Evolutionary conservation across 2,113 vertebrate genomes (phyloP).

Genomic region (Tiliqua scincoides): DNA sequence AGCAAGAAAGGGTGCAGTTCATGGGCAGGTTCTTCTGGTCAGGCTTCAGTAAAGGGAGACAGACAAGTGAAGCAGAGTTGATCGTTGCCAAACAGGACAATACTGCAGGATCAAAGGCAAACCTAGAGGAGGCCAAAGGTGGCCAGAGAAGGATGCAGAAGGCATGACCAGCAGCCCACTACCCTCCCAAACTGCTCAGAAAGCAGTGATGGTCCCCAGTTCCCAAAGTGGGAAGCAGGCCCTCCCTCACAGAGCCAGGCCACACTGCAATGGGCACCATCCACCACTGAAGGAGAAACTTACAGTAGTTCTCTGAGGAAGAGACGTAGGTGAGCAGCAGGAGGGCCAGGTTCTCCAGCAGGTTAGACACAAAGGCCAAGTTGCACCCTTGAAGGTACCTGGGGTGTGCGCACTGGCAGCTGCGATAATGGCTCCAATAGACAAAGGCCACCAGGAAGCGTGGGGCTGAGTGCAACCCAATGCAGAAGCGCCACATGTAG

Average conservation of each 20-base stretch:
- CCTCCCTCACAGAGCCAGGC: neutral
- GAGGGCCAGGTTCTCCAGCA: constrained; percentile 86
- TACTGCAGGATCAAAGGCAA: neutral
- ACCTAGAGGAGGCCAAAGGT: neutral
- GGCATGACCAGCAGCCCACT: neutral
- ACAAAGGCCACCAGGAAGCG: constrained; percentile 83
- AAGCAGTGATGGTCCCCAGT: accelerated
- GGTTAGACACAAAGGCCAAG: constrained; percentile 78
- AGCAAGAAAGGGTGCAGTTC: neutral
- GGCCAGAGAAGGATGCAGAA: neutral
- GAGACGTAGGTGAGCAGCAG: constrained; percentile 92
- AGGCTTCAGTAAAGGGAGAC: neutral
- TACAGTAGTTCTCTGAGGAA: constrained; percentile 90
- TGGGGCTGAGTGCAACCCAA: constrained; percentile 90
- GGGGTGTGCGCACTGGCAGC: constrained; percentile 68
- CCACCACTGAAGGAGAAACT: constrained; percentile 66
- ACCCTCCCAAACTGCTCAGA: neutral
- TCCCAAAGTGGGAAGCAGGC: neutral
- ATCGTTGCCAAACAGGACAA: neutral
- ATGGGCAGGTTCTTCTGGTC: neutral
- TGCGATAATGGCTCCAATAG: constrained; percentile 89
- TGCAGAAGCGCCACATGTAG: constrained; percentile 93
- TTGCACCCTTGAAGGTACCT: constrained; percentile 77
- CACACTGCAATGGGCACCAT: too few relatives aligned
- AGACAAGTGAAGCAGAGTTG: too few relatives aligned